phyloP scores from a whole-genome alignment of 2,888 invertebrate species.

The Cephonodes hylas region DNA sequence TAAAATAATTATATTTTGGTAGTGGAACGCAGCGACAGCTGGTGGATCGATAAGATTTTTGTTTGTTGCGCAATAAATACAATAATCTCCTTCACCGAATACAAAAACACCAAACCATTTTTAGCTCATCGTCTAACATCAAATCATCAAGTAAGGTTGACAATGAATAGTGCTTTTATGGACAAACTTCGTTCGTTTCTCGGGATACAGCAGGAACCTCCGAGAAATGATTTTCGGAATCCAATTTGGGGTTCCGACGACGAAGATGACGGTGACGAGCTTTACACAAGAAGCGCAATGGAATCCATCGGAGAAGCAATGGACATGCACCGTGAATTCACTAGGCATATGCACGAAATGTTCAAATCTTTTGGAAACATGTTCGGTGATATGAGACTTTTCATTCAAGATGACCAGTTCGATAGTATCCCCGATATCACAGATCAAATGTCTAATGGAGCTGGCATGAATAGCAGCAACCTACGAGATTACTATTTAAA shows the following conservation, averaged over 20 bases:
- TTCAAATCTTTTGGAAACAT: conserved; percentile 59
- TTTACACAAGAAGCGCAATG: conserved; percentile 56
- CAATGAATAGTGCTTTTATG: conserved; percentile 55
- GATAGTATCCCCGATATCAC: conserved; percentile 35
- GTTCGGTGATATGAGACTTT: conserved; percentile 60
- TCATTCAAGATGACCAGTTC: conserved; percentile 48
- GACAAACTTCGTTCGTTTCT: conserved; percentile 61
- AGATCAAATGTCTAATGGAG: conserved; percentile 31
- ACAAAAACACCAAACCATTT: conserved; percentile 31
- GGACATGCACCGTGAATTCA: conserved; percentile 57
- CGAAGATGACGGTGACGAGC: conserved; percentile 69
- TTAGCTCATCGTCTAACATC: conserved; percentile 24
- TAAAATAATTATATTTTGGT: conserved; percentile 8
- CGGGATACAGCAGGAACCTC: conserved; percentile 55
- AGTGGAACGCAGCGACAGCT: conserved; percentile 25
- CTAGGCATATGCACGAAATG: conserved; percentile 65
- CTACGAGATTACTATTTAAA: conserved; percentile 71
- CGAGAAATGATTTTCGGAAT: conserved; percentile 71
- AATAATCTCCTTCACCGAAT: conserved; percentile 23
- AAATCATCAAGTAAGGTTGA: conserved; percentile 40
- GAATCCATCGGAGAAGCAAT: conserved; percentile 40
- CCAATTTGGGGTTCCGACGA: conserved; percentile 75
- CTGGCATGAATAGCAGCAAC: conserved; percentile 46
- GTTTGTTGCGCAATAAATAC: conserved; percentile 63
- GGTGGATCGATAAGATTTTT: conserved; percentile 34